Evolutionary conservation across 2,888 invertebrate species (phyloP).

Genomic region (Cryptus viduatorius): DNA sequence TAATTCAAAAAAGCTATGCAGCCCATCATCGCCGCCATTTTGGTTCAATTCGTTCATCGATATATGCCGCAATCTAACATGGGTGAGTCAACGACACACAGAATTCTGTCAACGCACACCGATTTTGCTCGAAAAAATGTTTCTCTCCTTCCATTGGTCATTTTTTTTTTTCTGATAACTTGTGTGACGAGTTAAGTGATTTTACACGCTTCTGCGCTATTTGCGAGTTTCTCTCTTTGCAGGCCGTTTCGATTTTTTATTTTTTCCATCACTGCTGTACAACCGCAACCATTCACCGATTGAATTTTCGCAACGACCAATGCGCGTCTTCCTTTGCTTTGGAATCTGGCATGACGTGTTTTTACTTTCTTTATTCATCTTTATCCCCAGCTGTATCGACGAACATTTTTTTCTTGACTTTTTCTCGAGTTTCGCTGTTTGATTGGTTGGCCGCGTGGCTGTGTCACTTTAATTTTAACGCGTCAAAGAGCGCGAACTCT

Average conservation of each 20-base stretch:
- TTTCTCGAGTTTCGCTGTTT: background rate
- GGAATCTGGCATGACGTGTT: background rate
- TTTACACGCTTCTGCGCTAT: background rate
- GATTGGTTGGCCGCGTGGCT: background rate
- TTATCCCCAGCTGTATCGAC: background rate
- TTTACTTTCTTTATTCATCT: background rate
- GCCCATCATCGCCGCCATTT: background rate
- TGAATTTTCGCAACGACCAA: background rate
- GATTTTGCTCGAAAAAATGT: conserved; percentile 1
- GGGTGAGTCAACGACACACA: conserved; percentile 15
- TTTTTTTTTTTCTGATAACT: background rate
- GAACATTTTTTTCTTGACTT: background rate
- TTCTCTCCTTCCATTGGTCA: background rate
- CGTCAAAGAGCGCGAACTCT: background rate
- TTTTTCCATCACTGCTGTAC: background rate
- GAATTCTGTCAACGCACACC: background rate
- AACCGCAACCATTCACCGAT: background rate
- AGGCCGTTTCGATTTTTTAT: background rate
- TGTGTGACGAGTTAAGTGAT: background rate
- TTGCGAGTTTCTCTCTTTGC: background rate
- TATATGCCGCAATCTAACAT: background rate
- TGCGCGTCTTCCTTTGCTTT: background rate
- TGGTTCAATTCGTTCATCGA: conserved; percentile 11
- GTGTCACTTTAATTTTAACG: background rate
- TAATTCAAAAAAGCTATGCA: conserved; percentile 3